These are phyloP conservation scores for Megaceryle maxima DNA, from an alignment of 2,113 vertebrate genomes.

Conservation along the genomic window DNA sequence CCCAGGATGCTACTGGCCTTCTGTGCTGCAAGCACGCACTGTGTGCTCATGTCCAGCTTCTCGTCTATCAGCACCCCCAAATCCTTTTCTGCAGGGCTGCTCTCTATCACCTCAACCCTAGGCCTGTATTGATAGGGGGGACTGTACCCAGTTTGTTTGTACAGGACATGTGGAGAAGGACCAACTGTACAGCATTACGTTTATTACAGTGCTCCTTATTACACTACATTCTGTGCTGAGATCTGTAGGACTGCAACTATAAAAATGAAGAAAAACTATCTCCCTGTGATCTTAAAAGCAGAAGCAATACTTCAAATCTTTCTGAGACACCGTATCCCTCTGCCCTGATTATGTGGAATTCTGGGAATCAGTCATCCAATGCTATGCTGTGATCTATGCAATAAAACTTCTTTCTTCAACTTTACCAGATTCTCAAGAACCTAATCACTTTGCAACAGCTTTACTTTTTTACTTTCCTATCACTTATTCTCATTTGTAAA, in stretches of 20 bases:
- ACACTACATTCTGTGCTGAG: not conserved
- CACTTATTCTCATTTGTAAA: not conserved
- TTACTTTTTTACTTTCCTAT: not conserved
- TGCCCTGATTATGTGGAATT: fast-evolving
- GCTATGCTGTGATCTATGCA: not conserved
- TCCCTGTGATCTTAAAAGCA: not conserved
- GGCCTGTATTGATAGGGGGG: no score
- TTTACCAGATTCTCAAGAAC: not conserved
- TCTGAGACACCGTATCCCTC: not conserved
- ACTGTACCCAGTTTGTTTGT: not conserved
- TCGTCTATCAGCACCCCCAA: no score
- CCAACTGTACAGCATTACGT: not conserved
- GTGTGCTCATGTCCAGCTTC: no score
- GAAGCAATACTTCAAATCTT: not conserved
- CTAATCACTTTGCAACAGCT: not conserved
- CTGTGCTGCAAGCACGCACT: no score
- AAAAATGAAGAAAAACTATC: not conserved
- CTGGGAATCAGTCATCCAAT: not conserved
- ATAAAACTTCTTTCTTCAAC: not conserved
- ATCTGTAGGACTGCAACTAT: not conserved
- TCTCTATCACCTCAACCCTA: no score
- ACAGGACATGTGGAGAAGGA: not conserved
- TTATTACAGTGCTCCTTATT: not conserved
- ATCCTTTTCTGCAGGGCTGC: no score
- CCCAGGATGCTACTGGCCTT: no score